Evolutionary conservation across 2,888 invertebrate species (phyloP), one percentile per base, ranked within the genome.

Genomic region (Cyclophora punctaria): DNA sequence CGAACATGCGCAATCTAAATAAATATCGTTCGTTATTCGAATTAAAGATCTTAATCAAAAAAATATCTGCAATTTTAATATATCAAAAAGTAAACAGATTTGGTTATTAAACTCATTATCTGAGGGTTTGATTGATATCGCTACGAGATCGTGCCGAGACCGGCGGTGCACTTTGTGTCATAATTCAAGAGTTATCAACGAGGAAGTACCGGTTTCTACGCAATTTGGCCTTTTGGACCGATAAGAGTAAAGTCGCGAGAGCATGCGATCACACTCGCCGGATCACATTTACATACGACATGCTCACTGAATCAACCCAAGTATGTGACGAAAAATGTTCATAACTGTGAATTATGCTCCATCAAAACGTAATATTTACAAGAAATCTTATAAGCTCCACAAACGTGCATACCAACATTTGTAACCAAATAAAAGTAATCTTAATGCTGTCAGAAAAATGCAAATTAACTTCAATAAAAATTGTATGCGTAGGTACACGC

Each of bases 271-370:
- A 66, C 58, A 58, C 58, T 59, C 60, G 62, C 58, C 60, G 55
- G 56, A 56, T 60, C 67, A 62, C 64, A 74, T 74, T 74, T 70
- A 67, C 72, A 56, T 56, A 55, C 47, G 48, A 49, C 50, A 70
- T 67, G 67, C 62, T 62, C 62, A 53, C 56, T 59, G 57, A 53
- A 45, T 52, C 53, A 60, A 53, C 59, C 61, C 63, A 57, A 60
- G 61, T 65, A 37, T 60, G 54, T 58, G 56, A 64, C 63, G 63
- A 64, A 64, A 62, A 59, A 58, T 62, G 57, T 67, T 60, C 20
- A 59, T 66, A 67, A 66, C 67, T 66, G 64, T 66, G 60, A 65
- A 67, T 52, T 57, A 56, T 55, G 56, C 48, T 41, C 33, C 41
- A 6, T 46, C 6, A 51, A 48, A 37, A 5, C 4, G 37, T 37